Evolutionary conservation across 1,140 invertebrate genomes (phyloP).

Genomic region (Sarcophaga bullata): DNA sequence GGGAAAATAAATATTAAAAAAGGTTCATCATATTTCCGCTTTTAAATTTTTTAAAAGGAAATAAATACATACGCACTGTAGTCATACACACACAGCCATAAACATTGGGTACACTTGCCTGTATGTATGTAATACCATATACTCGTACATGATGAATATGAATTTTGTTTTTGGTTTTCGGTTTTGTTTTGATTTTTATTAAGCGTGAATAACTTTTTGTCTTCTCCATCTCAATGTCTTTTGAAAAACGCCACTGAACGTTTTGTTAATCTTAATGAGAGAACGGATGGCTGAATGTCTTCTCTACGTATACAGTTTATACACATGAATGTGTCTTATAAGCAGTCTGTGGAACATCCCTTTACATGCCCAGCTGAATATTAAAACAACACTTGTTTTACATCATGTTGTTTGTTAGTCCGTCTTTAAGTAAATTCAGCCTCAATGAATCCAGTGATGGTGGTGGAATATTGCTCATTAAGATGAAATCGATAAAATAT

Average conservation of each 20-base stretch:
- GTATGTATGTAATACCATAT: no score
- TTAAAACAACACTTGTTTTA: not conserved
- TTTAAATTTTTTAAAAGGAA: not conserved
- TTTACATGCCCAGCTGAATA: not conserved
- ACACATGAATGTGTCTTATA: not conserved
- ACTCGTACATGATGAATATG: no score
- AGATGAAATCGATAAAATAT: no score
- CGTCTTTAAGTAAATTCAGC: not conserved
- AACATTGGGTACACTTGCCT: not conserved
- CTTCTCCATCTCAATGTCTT: not conserved
- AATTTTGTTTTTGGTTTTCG: no score
- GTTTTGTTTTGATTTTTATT: not conserved
- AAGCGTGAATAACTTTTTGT: not conserved
- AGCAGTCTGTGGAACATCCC: not conserved
- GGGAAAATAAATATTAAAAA: not conserved
- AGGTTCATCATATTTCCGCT: not conserved
- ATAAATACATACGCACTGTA: not conserved
- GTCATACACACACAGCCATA: not conserved
- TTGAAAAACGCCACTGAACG: not conserved
- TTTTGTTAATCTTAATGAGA: not conserved
- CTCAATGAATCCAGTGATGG: not conserved
- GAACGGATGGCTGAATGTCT: not conserved
- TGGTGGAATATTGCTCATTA: no score
- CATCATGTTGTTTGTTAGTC: not conserved
- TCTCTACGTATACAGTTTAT: not conserved